Percentiles rank a stretch among this genome's conserved stretches.
phyloP scores from a whole-genome alignment of 2,888 invertebrate species.

The Latheticus oryzae region DNA sequence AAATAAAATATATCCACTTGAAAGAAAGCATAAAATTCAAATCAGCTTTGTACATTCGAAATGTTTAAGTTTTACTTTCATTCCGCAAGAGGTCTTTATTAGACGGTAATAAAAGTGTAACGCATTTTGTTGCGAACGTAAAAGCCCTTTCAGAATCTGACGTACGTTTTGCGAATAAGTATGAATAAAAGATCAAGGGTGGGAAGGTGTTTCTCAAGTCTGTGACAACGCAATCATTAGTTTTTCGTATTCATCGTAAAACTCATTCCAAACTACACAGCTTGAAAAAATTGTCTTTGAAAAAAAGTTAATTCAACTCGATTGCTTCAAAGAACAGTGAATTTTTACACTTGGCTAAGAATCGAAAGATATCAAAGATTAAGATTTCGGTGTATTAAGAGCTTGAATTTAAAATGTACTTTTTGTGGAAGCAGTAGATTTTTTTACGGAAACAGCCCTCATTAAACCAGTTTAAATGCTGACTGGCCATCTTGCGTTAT shows the following conservation, averaged over 20 bases:
- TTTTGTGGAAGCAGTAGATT: too few relatives aligned
- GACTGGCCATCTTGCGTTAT: slow-evolving; percentile 20
- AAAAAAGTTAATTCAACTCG: too few relatives aligned
- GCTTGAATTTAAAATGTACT: too few relatives aligned
- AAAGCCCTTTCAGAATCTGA: slow-evolving; percentile 41
- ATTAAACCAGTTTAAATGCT: slow-evolving; percentile 19
- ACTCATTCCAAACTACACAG: too few relatives aligned
- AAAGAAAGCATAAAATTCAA: slow-evolving; percentile 33
- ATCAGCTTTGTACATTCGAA: slow-evolving; percentile 36
- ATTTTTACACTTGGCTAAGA: too few relatives aligned
- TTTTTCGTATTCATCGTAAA: too few relatives aligned
- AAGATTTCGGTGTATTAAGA: too few relatives aligned
- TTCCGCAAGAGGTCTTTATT: slow-evolving; percentile 45
- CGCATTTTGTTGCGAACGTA: slow-evolving; percentile 44
- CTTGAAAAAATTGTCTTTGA: too few relatives aligned
- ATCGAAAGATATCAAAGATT: too few relatives aligned
- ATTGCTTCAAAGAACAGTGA: too few relatives aligned
- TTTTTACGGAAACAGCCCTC: slow-evolving; percentile 15
- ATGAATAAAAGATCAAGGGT: slow-evolving; percentile 47
- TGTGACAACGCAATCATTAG: too few relatives aligned
- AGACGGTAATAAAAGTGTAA: slow-evolving; percentile 46
- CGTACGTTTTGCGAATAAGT: slow-evolving; percentile 27
- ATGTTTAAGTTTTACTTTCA: slow-evolving; percentile 46
- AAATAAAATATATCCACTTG: slow-evolving; percentile 36
- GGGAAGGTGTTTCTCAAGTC: slow-evolving; percentile 26